Evolutionary conservation across 2,797 vertebrate species (phyloP), one percentile per base, ranked within the genome.

Genomic region (Anableps anableps): DNA sequence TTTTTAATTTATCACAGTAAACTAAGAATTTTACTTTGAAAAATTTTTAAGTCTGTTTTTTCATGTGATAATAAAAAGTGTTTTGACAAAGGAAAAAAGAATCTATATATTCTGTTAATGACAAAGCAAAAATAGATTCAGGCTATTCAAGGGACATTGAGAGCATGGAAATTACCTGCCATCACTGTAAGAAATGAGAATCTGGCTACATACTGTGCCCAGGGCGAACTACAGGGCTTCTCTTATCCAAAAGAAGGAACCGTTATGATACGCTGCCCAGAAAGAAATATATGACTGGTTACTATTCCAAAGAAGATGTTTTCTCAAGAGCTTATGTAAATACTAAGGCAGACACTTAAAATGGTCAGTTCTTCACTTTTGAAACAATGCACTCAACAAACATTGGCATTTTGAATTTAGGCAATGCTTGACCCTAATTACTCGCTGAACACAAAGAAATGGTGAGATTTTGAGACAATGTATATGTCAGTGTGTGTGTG

Each of bases 81-180:
- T 21, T 41, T 5, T 68, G 19, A 68, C 19, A 21, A 62, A 66
- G 64, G 21, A 1, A 4, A 34, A 66, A 23, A 14, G 0, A n/a
- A n/a, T n/a, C n/a, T n/a, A 43, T 13, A 17, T 17, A 74, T 29
- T 36, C 43, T 80, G 41, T 83, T 93, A 93, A 93, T 89, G 86
- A 85, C 43, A 76, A 81, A 77, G 83, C 53, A 79, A 78, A 64
- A 85, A 75, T 31, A 53, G 79, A 60, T 83, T 88, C 88, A 91
- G 88, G 86, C 89, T 85, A 91, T 89, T 75, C 80, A 83, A 81
- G 16, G 34, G 70, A 72, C 64, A 14, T 34, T 74, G 50, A 45
- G 70, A 83, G 68, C 38, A 80, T 83, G 92, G 88, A 94, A 94
- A 94, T 94, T 45, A 92, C 86, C 91, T 94, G 93, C 84, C 92